Conservation (phyloP, 2,113 vertebrate genomes). For the Xiphophorus couchianus region DNA sequence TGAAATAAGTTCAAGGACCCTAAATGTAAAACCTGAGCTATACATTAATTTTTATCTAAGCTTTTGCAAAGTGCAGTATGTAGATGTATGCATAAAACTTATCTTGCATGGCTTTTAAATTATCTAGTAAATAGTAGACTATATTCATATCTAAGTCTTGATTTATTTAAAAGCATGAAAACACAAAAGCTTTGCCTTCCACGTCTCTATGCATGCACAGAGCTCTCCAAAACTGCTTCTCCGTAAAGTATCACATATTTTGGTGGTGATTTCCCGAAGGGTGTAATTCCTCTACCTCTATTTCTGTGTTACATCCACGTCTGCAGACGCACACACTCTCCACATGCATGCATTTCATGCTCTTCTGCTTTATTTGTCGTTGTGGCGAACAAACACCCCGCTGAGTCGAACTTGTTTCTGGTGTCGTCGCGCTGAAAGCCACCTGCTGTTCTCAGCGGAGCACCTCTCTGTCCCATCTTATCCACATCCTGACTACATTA, state of each 20-base stretch:
- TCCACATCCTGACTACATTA: slow-evolving; percentile 66
- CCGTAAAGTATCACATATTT: slow-evolving; percentile 62
- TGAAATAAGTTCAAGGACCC: background rate
- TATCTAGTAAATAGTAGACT: background rate
- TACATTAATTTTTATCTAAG: background rate
- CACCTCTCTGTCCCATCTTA: slow-evolving; percentile 37
- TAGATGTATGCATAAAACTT: background rate
- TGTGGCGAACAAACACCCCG: slow-evolving; percentile 57
- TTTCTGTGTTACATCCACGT: slow-evolving; percentile 3
- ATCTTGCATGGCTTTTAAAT: background rate
- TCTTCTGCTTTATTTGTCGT: slow-evolving; percentile 63
- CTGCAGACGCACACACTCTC: background rate
- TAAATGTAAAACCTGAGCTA: too few species aligned
- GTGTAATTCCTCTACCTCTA: slow-evolving; percentile 32
- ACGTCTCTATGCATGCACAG: background rate
- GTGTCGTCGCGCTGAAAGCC: slow-evolving; percentile 71
- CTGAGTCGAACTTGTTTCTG: slow-evolving; percentile 61
- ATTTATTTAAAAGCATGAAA: background rate
- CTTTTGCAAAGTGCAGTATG: background rate
- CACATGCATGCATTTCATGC: slow-evolving; percentile 46
- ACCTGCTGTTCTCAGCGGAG: slow-evolving; percentile 76
- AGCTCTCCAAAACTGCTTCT: slow-evolving; percentile 39
- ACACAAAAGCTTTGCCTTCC: slow-evolving; percentile 3
- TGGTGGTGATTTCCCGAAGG: slow-evolving; percentile 66
- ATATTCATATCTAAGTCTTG: background rate